Evolutionary conservation across 2,797 vertebrate genomes (phyloP), one percentile per base, ranked within the genome.

Genomic region (Holocentrus rufus): DNA sequence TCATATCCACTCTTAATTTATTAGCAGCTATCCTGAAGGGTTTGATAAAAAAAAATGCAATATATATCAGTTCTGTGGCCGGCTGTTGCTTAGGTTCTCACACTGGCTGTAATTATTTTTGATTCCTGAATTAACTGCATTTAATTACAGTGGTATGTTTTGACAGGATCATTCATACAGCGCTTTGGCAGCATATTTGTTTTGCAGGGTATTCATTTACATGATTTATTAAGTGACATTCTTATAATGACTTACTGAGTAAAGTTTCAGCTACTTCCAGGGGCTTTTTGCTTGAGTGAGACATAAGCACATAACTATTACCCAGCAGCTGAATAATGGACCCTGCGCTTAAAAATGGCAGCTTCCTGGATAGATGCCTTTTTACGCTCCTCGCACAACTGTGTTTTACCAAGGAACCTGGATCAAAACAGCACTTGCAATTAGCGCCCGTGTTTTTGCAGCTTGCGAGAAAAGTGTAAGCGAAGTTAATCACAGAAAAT

Each of bases 1-100:
- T 58, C 10, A 15, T n/a, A 59, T 77, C 77, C 63, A 76, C 75
- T 72, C 53, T 85, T 78, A 18, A 82, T 82, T 74, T 53, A 56
- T 72, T 58, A 56, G 39, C 36, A 62, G 22, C 44, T 61, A 58
- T 71, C n/a, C 39, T n/a, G 10, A 49, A 52, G 46, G 68, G 74
- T 75, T 67, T 77, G 30, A 72, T 46, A 42, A 54, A 23, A 15
- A 3, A n/a, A n/a, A n/a, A n/a, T n/a, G 23, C 23, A 54, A 54
- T 27, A 18, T n/a, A 44, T 9, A 20, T 22, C 18, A 22, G 9
- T 20, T 52, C 44, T 50, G 18, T 7, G 44, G 61, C 62, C 61
- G 17, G 58, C 65, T 62, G 49, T 49, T 39, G 9, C n/a, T 31
- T 27, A 17, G 11, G 52, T 36, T 62, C 17, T 9, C 27, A 15